Evolutionary conservation across 2,113 vertebrate species (phyloP), one percentile per base, ranked within the genome.

Genomic region (Tinamus guttatus): DNA sequence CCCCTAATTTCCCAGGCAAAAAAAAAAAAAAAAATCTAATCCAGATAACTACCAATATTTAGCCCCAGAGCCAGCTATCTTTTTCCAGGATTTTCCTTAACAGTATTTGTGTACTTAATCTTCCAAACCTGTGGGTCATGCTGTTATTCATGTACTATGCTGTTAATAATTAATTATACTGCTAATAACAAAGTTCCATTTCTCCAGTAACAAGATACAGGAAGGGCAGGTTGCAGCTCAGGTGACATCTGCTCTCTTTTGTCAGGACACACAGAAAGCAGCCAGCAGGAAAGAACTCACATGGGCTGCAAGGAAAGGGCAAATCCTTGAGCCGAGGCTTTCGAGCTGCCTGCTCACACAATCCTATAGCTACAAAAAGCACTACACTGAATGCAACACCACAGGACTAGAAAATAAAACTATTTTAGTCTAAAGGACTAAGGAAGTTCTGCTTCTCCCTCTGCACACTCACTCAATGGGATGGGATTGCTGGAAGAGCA

Each of bases 91-190:
- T 86, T 76, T 79, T 94, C 21, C 18, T 71, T 40, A 84, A 60
- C 32, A 38, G 8, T 70, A 60, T 93, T 93, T 68, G 62, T 73
- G 49, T 36, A 76, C 36, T 78, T 58, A 78, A 41, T 76, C 70
- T 90, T 92, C 81, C 81, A 90, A 54, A 94, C 65, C 77, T 64
- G 67, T n/a, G 41, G 73, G 83, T 76, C 77, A 81, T 40, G 49
- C 65, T 58, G 45, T 86, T 89, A 87, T 71, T 92, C 2, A 1
- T 69, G 70, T 81, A 79, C 62, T 28, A 2, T 11, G 4, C 10
- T 90, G 95, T 97, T 95, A 96, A 95, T 95, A 62, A 96, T 96
- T 97, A 94, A 96, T 86, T 90, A 83, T 27, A 92, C 34, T 73
- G 80, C 70, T 89, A 96, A 94, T 90, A 96, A 96, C 76, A 64